Evolutionary conservation across 2,797 vertebrate species (phyloP), one percentile per base, ranked within the genome.

Genomic region (Phrynocephalus vlangalii): DNA sequence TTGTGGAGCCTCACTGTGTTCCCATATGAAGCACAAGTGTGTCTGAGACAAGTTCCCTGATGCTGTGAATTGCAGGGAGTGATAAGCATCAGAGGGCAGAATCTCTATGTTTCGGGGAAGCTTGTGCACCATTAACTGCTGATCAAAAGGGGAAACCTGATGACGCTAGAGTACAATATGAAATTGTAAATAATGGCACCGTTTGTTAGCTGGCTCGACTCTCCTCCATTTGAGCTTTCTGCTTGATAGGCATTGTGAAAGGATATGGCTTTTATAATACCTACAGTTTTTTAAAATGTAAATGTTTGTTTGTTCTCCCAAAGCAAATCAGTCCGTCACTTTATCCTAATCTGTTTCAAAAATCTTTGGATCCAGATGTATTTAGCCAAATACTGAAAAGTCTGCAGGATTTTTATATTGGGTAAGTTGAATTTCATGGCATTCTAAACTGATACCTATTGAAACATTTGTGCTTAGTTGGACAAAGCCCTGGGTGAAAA

Each of bases 341-440:
- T 0, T 99, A 97, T 87, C 48, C 94, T 2, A 97, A 97, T 92
- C 96, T 99, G 87, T 99, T 99, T 95, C 97, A 98, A 91, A 98
- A 97, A 88, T 98, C 98, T 79, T 97, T 99, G 22, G 98, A 99
- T 93, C 98, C 99, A n/a, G 97, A 98, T 88, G 95, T 99, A 82
- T 98, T 99, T 90, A 98, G 96, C 86, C 97, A 97, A 91, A 98
- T 99, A 93, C 92, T 99, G 93, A 97, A 93, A 94, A 97, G 97
- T 75, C 96, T 99, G 38, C 98, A 97, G 0, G 95, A 93, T 80
- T 99, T 97, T 96, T 99, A 98, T 83, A 97, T 97, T 13, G 95
- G 95, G 99, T 99, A 96, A 98, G 98, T 97, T 92, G 76, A 86
- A 71, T 5, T 93, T 22, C 60, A 16, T 86, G 56, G 26, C 66